Evolutionary conservation across 2,113 vertebrate genomes (phyloP).

Genomic region (Psettodes erumei): DNA sequence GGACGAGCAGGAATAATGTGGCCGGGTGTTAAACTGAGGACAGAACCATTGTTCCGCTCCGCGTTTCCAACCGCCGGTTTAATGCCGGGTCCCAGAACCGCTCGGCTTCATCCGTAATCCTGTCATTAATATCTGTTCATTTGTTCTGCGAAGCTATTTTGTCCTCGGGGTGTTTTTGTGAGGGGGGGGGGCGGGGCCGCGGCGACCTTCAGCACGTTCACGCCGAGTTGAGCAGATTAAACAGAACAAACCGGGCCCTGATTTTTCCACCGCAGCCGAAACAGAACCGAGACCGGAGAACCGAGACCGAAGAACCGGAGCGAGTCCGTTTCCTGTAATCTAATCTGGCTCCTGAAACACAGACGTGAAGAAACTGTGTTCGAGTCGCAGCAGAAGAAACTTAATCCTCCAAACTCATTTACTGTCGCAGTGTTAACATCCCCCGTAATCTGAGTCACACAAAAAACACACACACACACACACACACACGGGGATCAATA

Average conservation of each 20-base stretch:
- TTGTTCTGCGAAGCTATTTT: constrained; percentile 33
- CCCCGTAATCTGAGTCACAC: fast-evolving
- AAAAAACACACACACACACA: too few relatives aligned
- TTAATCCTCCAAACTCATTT: too few relatives aligned
- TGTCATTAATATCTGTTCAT: constrained; percentile 51
- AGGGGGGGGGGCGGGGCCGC: not conserved
- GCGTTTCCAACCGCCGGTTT: constrained; percentile 34
- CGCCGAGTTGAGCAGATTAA: constrained; percentile 52
- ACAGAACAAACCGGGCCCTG: constrained; percentile 24
- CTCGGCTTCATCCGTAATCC: constrained; percentile 48
- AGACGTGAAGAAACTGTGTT: too few relatives aligned
- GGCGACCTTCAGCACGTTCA: constrained; percentile 58
- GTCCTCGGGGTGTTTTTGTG: constrained; percentile 50
- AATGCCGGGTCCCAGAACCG: constrained; percentile 48
- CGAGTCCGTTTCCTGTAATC: too few relatives aligned
- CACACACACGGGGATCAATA: too few relatives aligned
- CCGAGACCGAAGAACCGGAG: too few relatives aligned
- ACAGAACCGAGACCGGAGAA: too few relatives aligned
- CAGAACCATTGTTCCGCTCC: constrained; percentile 53
- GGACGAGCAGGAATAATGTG: constrained; percentile 47
- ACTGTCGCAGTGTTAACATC: too few relatives aligned
- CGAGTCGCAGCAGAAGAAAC: too few relatives aligned
- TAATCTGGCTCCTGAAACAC: too few relatives aligned
- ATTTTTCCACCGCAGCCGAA: constrained; percentile 41
- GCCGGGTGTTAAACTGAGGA: constrained; percentile 49